Evolutionary conservation across 2,888 invertebrate species (phyloP), one percentile per base, ranked within the genome.

Genomic region (Clanis bilineata): DNA sequence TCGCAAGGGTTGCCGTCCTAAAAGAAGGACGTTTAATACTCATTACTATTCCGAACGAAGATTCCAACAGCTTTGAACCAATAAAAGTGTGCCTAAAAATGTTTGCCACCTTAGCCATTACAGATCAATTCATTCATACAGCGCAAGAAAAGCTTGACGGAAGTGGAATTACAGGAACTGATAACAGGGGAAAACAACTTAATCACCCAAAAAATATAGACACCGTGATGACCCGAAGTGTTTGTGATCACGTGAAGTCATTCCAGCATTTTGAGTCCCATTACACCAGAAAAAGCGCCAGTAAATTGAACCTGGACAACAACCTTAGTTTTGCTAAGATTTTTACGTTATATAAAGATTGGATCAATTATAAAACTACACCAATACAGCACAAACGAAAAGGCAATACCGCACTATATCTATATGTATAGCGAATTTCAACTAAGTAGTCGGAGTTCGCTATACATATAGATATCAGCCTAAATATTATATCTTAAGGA

Each of bases 141-240:
- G 44, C 44, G 22, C 44, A 44, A 21, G 44, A 44, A 44, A 44
- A 44, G 22, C 44, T 44, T 22, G 44, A 44, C 9, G 44, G 1
- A 15, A 10, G 9, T 7, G 44, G 44, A 1, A 44, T 22, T 44
- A 44, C 22, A 1, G 32, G 28, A 15, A 28, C 56, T 28, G 63
- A 63, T 56, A 59, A 64, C 12, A 62, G 64, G 51, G 64, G 67
- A 36, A 63, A 62, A 57, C 65, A 63, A 28, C 12, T 9, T n/a
- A 64, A 65, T 36, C 62, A 65, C 28, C 43, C 57, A 23, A 39
- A 45, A 39, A 45, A 56, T 36, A 56, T 60, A 44, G 44, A 58
- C 18, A 10, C 25, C 5, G 58, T 54, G 10, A 59, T 64, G 61
- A 62, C 22, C 3, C 55, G 32, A 55, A 60, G 62, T 55, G 64